Conservation (phyloP, 2,888 invertebrate species). For the Epirrita christyi region DNA sequence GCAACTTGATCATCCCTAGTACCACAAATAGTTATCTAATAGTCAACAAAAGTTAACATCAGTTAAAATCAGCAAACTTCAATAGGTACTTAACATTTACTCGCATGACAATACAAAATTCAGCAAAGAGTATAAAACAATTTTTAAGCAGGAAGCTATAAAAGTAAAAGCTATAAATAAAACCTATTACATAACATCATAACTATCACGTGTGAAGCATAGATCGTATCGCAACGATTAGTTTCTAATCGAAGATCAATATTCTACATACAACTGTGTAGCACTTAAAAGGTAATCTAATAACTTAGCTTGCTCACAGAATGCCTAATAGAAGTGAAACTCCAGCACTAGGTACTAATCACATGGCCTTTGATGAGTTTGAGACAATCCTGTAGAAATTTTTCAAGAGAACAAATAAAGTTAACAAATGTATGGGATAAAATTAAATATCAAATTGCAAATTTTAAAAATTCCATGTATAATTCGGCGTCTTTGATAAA, state of each 20-base stretch:
- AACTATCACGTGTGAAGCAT: slow-evolving; percentile 30
- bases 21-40: too few relatives aligned
- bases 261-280: slow-evolving; percentile 41
- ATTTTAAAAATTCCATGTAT: too few relatives aligned
- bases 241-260: slow-evolving; percentile 47
- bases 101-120: slow-evolving; percentile 28
- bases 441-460: too few relatives aligned
- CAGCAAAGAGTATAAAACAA: slow-evolving; percentile 25
- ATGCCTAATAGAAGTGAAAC: slow-evolving; percentile 15
- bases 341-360: neutral
- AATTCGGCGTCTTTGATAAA: too few relatives aligned
- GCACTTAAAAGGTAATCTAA: slow-evolving; percentile 48
- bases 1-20: too few relatives aligned
- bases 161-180: slow-evolving; percentile 42
- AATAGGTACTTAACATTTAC: slow-evolving; percentile 19
- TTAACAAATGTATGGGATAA: too few relatives aligned
- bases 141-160: slow-evolving; percentile 37
- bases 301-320: slow-evolving; percentile 26
- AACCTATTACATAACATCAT: slow-evolving; percentile 32
- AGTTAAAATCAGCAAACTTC: neutral
- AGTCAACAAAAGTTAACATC: neutral
- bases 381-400: too few relatives aligned
- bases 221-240: slow-evolving; percentile 33
- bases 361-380: too few relatives aligned
- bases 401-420: too few relatives aligned